Conservation (phyloP, 2,888 invertebrate species). For the Sceliomorpha sp. region DNA sequence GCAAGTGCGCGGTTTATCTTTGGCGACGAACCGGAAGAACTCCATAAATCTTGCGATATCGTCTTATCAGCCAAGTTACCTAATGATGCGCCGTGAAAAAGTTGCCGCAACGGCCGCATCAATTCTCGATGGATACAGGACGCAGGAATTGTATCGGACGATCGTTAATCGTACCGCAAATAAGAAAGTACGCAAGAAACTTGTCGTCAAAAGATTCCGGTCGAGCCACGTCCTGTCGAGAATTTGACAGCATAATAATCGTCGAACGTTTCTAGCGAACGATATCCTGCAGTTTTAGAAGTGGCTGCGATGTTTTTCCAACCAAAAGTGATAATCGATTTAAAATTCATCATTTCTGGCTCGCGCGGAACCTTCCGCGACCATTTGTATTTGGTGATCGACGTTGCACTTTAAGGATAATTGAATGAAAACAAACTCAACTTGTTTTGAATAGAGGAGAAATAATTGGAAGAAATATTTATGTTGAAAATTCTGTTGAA, state of each 20-base stretch:
- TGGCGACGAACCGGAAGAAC: slow-evolving; percentile 43
- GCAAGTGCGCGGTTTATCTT: slow-evolving; percentile 42
- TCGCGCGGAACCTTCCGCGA: neutral
- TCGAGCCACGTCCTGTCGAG: too few relatives aligned
- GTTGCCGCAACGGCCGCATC: slow-evolving; percentile 14
- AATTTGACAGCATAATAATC: too few relatives aligned
- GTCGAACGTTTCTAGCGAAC: too few relatives aligned
- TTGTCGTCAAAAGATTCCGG: too few relatives aligned
- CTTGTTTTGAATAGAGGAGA: too few relatives aligned
- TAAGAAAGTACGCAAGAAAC: too few relatives aligned
- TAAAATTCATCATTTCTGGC: neutral
- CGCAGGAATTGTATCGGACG: neutral
- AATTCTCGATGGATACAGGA: slow-evolving; percentile 9
- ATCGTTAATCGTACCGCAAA: slow-evolving; percentile 9
- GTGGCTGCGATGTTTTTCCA: slow-evolving; percentile 12
- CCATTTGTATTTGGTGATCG: slow-evolving; percentile 3
- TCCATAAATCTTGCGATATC: slow-evolving; percentile 47
- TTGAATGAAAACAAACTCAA: too few relatives aligned
- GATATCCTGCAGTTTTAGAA: too few relatives aligned
- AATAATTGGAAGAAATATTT: too few relatives aligned
- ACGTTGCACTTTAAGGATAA: too few relatives aligned
- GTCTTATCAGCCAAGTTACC: slow-evolving; percentile 35
- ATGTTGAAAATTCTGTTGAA: too few relatives aligned
- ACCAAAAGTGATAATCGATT: neutral
- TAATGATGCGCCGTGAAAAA: slow-evolving; percentile 19